Evolutionary conservation across 2,797 vertebrate genomes (phyloP).

Genomic region (Mareca penelope): DNA sequence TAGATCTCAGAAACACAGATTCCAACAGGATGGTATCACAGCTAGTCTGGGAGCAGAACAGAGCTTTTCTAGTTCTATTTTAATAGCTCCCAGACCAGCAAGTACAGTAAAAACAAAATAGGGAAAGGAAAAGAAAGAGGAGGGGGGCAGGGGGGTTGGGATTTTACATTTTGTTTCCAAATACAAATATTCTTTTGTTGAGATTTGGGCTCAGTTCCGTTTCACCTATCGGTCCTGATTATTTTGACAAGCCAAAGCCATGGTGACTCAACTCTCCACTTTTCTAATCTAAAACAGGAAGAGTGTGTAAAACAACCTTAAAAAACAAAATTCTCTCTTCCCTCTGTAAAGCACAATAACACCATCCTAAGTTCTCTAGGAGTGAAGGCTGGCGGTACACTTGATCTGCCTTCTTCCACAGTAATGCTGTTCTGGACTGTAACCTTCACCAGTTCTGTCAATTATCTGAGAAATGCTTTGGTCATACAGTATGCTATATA

Average conservation of each 20-base stretch:
- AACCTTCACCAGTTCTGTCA: neutral
- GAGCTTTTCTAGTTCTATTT: conserved; percentile 3
- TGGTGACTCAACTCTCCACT: conserved; percentile 37
- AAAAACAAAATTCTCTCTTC: neutral
- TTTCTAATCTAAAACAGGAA: conserved; percentile 43
- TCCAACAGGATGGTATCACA: conserved; percentile 16
- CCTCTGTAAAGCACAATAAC: neutral
- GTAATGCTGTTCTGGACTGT: neutral
- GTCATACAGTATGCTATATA: neutral
- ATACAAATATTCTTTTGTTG: neutral
- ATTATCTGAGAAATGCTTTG: neutral
- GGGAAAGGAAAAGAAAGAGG: neutral
- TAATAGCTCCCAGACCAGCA: conserved; percentile 7
- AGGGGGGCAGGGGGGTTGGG: neutral
- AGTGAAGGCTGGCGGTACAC: neutral
- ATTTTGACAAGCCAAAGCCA: conserved; percentile 49
- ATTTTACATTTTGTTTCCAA: conserved; percentile 19
- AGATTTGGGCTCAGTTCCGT: neutral
- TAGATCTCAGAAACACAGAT: neutral
- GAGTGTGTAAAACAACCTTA: neutral
- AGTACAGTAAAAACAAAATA: neutral
- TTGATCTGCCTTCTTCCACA: neutral
- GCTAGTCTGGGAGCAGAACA: neutral
- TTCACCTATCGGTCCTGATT: conserved; percentile 28
- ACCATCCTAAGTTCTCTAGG: neutral